phyloP scores from a whole-genome alignment of 1,140 invertebrate genomes.

The Ridgeia piscesae region DNA sequence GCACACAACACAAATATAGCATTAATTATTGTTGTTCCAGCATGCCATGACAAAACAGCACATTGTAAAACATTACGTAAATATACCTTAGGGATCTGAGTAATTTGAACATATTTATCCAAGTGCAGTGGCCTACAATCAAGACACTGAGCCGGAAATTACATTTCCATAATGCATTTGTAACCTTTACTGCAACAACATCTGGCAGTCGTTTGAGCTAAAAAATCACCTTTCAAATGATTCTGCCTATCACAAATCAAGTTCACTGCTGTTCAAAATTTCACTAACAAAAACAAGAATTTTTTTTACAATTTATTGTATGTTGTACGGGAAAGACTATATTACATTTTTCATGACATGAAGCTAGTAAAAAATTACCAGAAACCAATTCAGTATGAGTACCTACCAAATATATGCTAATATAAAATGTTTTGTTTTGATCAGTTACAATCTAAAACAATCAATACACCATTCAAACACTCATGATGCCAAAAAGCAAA shows the following conservation, averaged over 20 bases:
- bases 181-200: not conserved
- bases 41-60: not conserved
- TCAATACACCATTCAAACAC: too few relatives aligned
- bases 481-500: too few relatives aligned
- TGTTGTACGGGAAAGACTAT: too few relatives aligned
- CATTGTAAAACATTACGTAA: not conserved
- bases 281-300: too few relatives aligned
- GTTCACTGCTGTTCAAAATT: too few relatives aligned
- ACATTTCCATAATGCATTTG: not conserved
- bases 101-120: not conserved
- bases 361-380: too few relatives aligned
- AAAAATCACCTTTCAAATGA: not conserved
- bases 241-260: too few relatives aligned
- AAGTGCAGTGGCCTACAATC: not conserved
- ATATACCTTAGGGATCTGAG: not conserved
- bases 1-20: not conserved
- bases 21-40: not conserved
- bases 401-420: not conserved
- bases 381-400: not conserved
- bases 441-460: not conserved
- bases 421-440: not conserved
- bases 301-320: too few relatives aligned
- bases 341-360: too few relatives aligned
- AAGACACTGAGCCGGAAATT: not conserved
- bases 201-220: not conserved